These are phyloP conservation scores for Pseudocheirus occidentalis DNA, from an alignment of 2,797 vertebrate species.

Conservation along the genomic window DNA sequence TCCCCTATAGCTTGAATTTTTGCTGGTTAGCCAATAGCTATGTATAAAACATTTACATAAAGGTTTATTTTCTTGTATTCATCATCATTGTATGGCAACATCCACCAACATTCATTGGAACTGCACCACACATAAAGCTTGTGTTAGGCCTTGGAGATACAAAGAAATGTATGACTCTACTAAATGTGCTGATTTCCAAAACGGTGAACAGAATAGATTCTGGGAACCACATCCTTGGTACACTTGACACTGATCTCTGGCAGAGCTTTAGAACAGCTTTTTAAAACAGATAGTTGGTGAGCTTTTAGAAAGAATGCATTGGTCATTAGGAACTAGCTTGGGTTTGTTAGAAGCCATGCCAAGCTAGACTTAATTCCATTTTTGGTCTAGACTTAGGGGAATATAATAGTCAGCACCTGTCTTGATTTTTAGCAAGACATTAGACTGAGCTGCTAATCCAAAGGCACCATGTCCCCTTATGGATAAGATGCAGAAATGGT, in stretches of 20 bases:
- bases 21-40: neutral
- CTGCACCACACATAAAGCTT: neutral
- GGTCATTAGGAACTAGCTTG: neutral
- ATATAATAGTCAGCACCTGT: neutral
- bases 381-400: neutral
- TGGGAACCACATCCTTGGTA: neutral
- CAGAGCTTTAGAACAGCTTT: neutral
- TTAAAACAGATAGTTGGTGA: neutral
- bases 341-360: neutral
- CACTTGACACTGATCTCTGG: neutral
- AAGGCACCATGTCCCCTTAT: neutral
- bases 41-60: neutral
- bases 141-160: neutral
- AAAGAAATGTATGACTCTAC: neutral
- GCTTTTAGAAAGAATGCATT: neutral
- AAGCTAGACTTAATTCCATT: neutral
- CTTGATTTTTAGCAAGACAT: neutral
- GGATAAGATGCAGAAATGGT: neutral
- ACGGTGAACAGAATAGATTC: neutral
- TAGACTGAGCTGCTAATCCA: neutral
- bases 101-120: neutral
- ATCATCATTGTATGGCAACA: neutral
- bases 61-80: neutral
- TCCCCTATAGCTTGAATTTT: neutral
- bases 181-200: neutral